Base-by-base conservation (phyloP, 2,797 vertebrate genomes). In the Sebastes hopkinsi region DNA sequence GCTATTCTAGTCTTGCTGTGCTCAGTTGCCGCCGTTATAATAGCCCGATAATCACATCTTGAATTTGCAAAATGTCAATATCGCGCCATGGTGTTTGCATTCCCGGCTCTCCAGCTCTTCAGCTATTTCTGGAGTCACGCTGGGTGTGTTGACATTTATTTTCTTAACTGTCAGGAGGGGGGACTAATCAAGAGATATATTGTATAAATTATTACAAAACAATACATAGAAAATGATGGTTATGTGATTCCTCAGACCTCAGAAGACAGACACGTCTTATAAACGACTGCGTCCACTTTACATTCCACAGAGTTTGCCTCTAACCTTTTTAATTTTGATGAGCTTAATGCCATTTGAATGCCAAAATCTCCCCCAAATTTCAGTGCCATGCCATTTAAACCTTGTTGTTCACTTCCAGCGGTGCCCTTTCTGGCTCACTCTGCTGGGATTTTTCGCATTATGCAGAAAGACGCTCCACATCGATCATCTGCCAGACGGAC, bases 111-210 rank as follows among this genome's bases (percentile, higher is more conserved):
- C 25, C 2, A 5, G 23, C 67, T 67, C 79, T n/a, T 18, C 8
- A 72, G 29, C 60, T 75, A 36, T 76, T 65, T 72, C 27, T 64
- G 74, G 56, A 79, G 32, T 27, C 82, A 55, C 2, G 2, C 74
- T 69, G 75, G 13, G 74, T 71, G 74, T 77, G 75, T 46, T 88
- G 78, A 82, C 87, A 78, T 91, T 83, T 59, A 50, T 71, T 78
- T 52, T 54, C 52, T 54, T 54, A 54, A 9, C 62, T 64, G 60
- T 58, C 27, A 29, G 58, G 46, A 65, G 32, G 14, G 5, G 6
- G 3, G 36, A 55, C 50, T 18, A 65, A 77, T 77, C 2, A 54
- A 25, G 36, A 78, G 3, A 54, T 32, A 55, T 67, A 69, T 30
- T 64, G 34, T 25, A 46, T 25, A 32, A 10, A 74, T 32, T 0